Conservation (phyloP, 2,888 invertebrate genomes). For the Synergus itoensis region DNA sequence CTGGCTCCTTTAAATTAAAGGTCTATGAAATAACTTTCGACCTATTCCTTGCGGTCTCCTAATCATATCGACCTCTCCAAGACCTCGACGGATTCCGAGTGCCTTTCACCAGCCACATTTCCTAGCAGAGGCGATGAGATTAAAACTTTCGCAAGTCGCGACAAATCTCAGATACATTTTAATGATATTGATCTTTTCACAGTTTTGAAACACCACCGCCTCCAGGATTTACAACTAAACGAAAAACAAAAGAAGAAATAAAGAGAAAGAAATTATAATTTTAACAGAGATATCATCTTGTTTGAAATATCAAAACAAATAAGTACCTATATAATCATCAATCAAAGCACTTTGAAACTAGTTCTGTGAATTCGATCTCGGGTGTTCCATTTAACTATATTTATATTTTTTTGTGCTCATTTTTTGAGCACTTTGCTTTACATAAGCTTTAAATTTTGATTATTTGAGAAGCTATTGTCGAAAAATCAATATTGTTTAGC, state of each 20-base stretch:
- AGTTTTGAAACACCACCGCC: neutral
- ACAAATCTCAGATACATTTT: conserved; percentile 27
- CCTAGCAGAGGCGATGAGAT: conserved; percentile 30
- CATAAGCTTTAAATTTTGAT: too few relatives aligned
- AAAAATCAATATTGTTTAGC: too few relatives aligned
- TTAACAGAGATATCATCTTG: neutral
- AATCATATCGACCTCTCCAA: conserved; percentile 34
- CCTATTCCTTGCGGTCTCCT: conserved; percentile 35
- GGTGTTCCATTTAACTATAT: too few relatives aligned
- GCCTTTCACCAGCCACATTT: conserved; percentile 38
- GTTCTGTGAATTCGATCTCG: too few relatives aligned
- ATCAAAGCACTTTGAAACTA: too few relatives aligned
- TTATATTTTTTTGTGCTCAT: too few relatives aligned
- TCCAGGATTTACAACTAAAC: neutral
- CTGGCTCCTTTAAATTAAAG: conserved; percentile 40
- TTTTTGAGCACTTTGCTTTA: too few relatives aligned
- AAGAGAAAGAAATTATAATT: neutral
- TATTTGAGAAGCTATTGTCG: too few relatives aligned
- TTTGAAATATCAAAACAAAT: neutral
- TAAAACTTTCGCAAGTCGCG: conserved; percentile 31
- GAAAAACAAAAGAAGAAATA: neutral
- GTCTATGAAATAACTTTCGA: conserved; percentile 38
- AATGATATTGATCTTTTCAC: conserved; percentile 8
- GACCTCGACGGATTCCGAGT: conserved; percentile 36
- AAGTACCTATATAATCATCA: neutral